Base-by-base conservation (phyloP, 1,140 invertebrate genomes). In the Eufriesea mexicana region DNA sequence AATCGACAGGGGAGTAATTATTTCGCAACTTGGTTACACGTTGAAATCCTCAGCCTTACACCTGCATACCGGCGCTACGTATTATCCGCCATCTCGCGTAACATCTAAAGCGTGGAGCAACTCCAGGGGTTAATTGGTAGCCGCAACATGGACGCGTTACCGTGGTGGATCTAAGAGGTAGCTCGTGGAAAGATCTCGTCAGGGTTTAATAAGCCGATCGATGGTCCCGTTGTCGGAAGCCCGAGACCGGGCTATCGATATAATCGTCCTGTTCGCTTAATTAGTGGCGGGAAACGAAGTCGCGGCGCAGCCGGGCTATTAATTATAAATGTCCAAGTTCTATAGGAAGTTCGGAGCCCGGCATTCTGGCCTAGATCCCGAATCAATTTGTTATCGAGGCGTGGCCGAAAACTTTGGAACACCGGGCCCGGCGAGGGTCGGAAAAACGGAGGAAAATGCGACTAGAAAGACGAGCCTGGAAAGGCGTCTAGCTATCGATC, bases 241-340 rank as follows among this genome's bases (percentile, higher is more conserved):
- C 35, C 62, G 57, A 67, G 76, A 59, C 62, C 72, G 35, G 51
- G 25, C 71, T 57, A 75, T 66, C 71, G 72, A 82, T 82, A 76
- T 76, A 76, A 82, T 82, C 72, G 62, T 64, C 49, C 55, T 7
- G 45, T 54, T 25, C 28, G 62, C 61, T 82, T 76, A 75, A 82
- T 82, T 76, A 82, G 79, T 14, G 79, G 59, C 62, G 54, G 62
- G 62, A 76, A 76, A 76, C 79, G 72, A 66, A 76, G 79, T 51
- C 51, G 62, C 28, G 20, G 42, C 45, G 20, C 51, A 45, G 28
- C 61, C 59, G 12, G 47, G 62, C 72, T 76, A 82, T 82, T 82
- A 82, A 82, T 82, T 82, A 76, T 82, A 68, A 82, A 82, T 49
- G 68, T 76, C 79, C 61, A 76, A 76, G 62, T 82, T 49, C 49